Evolutionary conservation across 2,113 vertebrate species (phyloP), one percentile per base, ranked within the genome.

Genomic region (Megaleporinus macrocephalus): DNA sequence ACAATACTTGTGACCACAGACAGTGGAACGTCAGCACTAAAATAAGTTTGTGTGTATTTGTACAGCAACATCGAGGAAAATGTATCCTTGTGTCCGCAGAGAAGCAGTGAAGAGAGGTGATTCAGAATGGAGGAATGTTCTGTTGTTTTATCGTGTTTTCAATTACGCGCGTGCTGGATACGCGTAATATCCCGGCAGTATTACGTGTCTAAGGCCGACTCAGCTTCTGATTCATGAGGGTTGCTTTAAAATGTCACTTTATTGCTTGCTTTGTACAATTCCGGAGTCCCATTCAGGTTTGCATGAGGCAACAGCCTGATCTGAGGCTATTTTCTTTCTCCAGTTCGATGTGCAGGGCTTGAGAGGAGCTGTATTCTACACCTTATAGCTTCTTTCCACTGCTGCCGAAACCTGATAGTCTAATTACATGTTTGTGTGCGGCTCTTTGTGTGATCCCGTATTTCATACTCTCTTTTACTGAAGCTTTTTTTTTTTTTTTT

Each of bases 371-470:
- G 55, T 55, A 61, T 53, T 36, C 24, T 49, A 27, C 69, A 78
- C 55, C 71, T 80, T 69, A 68, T 33, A 66, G 29, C 62, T 70
- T 51, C 69, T 78, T 86, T 76, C 74, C 73, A 69, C 44, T 62
- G 41, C 57, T 13, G 15, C 44, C 62, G 66, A 82, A 72, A 85
- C 68, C 72, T 71, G 70, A 49, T 73, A 71, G 70, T 80, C 62
- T 78, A 87, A 87, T 85, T 83, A 87, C 33, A 83, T 81, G 77
- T 81, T 86, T 86, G 73, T 41, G 59, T 72, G 71, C 12, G 33
- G 78, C 65, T 81, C 16, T 6, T 72, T 85, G 84, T 71, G 55
- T 84, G 59, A 61, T 41, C 26, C 59, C 61, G 78, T 51, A 80
- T 81, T 86, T 78, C 79, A 30, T 72, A 57, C 65, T 57, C 49